Base-by-base conservation (phyloP, 2,797 vertebrate genomes). In the Semotilus atromaculatus region DNA sequence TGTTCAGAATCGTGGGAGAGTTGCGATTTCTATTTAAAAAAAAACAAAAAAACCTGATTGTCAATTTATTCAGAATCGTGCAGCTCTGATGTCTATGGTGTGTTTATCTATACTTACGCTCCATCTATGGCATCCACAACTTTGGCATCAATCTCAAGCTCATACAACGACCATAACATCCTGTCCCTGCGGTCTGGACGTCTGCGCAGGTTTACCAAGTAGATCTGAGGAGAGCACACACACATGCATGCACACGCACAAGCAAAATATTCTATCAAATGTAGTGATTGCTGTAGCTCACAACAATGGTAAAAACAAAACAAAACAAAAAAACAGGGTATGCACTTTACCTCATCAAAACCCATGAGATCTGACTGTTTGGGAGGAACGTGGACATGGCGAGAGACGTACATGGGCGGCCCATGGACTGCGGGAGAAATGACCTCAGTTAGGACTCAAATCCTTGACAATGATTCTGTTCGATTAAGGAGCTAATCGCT, bases 81-180 rank as follows among this genome's bases (percentile, higher is more conserved):
- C 60, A 29, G 60, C 26, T 62, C 26, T 62, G 29, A 7, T 29
- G 26, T 62, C 60, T 62, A 29, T 34, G 36, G 31, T 10, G 64
- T 16, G 1, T 72, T 43, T 43, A 26, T 48, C 23, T 21, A 31
- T 29, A 90, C 94, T 93, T 82, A 99, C 98, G 97, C 96, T 90
- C 98, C 98, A 3, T 99, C 98, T 88, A 99, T 94, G 0, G 97
- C 98, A 0, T 98, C 96, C 67, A 98, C 93, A 88, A 99, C 96
- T 77, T 92, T 95, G 1, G 96, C 94, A 0, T 96, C 88, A 0
- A 99, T 94, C 93, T 97, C 97, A 93, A 98, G 93, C 90, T 99
- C 97, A 64, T 92, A 95, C 83, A 99, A 94, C 0, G 98, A 96
- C 14, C 92, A 95, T 87, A 98, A 87, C 97, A 99, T 99, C 82